A percentile compares a stretch with the other conserved stretches of the same genome.
phyloP scores from a whole-genome alignment of 2,888 invertebrate genomes.

The Helleia helle region DNA sequence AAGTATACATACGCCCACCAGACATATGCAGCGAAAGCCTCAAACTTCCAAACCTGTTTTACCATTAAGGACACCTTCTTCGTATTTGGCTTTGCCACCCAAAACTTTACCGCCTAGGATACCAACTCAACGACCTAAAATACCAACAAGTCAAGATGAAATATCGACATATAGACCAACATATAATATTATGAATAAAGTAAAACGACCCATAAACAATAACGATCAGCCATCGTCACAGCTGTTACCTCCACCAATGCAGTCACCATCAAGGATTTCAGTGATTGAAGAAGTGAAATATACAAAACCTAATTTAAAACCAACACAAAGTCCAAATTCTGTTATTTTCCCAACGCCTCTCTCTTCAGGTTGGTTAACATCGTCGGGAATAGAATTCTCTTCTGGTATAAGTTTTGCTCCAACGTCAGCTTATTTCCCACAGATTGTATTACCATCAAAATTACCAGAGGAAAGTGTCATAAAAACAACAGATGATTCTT shows the following conservation, averaged over 20 bases:
- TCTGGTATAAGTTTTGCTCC: slow-evolving; percentile 55
- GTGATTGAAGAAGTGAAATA: slow-evolving; percentile 14
- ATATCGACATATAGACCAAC: slow-evolving; percentile 59
- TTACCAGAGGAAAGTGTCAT: slow-evolving; percentile 27
- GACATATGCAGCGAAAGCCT: slow-evolving; percentile 38
- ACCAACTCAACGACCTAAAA: slow-evolving; percentile 41
- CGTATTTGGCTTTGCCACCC: slow-evolving; percentile 47
- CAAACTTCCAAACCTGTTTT: slow-evolving; percentile 42
- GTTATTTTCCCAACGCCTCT: slow-evolving; percentile 57
- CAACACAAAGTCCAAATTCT: slow-evolving; percentile 26
- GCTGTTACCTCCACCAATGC: slow-evolving; percentile 51
- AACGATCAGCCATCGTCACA: slow-evolving; percentile 55
- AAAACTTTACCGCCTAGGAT: slow-evolving; percentile 43
- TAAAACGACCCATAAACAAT: slow-evolving; percentile 47
- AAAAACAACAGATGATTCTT: slow-evolving; percentile 35
- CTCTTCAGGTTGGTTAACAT: slow-evolving; percentile 62
- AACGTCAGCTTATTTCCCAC: slow-evolving; percentile 46
- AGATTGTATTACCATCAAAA: slow-evolving; percentile 30
- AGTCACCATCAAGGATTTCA: slow-evolving; percentile 29
- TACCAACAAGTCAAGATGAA: slow-evolving; percentile 48
- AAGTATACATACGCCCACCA: slow-evolving; percentile 37
- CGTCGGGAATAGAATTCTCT: slow-evolving; percentile 55
- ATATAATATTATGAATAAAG: slow-evolving; percentile 50
- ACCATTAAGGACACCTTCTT: slow-evolving; percentile 45
- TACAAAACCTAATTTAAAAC: slow-evolving; percentile 1